Base-by-base conservation (phyloP, 2,888 invertebrate species). In the Philaethria dido region DNA sequence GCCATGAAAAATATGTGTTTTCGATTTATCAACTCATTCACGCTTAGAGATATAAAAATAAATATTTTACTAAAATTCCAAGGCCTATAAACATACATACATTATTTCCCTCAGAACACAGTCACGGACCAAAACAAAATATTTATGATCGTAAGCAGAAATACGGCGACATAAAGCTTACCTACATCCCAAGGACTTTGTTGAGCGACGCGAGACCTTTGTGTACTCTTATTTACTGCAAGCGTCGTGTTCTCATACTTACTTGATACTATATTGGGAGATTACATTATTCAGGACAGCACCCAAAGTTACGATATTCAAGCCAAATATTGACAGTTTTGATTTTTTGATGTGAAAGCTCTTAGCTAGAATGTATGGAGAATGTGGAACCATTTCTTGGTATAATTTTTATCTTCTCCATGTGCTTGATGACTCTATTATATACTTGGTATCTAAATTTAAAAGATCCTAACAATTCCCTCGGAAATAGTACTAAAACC, bases 111-210 rank as follows among this genome's bases (percentile, higher is more conserved):
- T 47, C 33, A 47, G 25, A 25, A 44, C 44, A 18, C 42, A 59
- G 25, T 44, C 36, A 55, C 39, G 25, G 59, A 5, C 25, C 25
- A 25, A 59, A 44, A 29, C 16, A 42, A 25, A 59, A 59, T 60
- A 60, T 60, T 47, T 47, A 47, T 20, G 60, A 20, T 14, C 9
- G 44, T 47, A 47, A 47, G 20, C 16, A 18, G 18, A 60, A 45
- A 45, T 45, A 60, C 44, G 20, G 29, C 14, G 14, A 29, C 14
- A 60, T 60, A 45, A 18, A 60, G 45, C 25, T 39, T 20, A 60
- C 29, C 45, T 60, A 29, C n/a, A 47, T 60, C 45, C 60, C 33
- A 14, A 45, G 47, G 47, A 18, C 29, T 47, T 18, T 29, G 3
- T 20, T 20, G 0, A 57, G 20, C 18, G 22, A 20, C 33, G 18